Evolutionary conservation across 2,113 vertebrate species (phyloP), one percentile per base, ranked within the genome.

Genomic region (Microtus ochrogaster): DNA sequence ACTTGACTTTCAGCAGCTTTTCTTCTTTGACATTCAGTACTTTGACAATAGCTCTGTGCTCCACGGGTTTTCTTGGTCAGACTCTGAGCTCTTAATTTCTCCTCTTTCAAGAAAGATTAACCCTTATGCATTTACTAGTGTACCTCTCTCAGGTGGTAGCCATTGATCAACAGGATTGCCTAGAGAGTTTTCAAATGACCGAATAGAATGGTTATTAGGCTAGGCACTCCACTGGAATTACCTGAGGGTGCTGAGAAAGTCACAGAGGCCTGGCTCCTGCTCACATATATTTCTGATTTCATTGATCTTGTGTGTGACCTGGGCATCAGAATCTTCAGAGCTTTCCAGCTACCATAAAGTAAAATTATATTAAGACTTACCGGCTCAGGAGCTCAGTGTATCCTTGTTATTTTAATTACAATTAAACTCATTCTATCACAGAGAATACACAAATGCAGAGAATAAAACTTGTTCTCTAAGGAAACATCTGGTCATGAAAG

Each of bases 51-150:
- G 70, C 26, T 93, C 49, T 93, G 44, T 63, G 81, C 76, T 79
- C 90, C 73, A 76, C 52, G 78, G 84, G 70, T 36, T 93, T 93
- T 74, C 82, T 85, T 92, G 72, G 58, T 89, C 33, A 81, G 79
- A 92, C 36, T 39, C 65, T 93, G 65, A 95, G 70, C 65, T 90
- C 91, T 94, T 94, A 90, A 94, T 94, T 94, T 95, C 88, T 41
- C 72, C 39, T 93, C 19, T 84, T 90, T 96, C 81, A 78, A 65
- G 96, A 65, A 90, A 87, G 81, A 97, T 94, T 93, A 95, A 96
- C 81, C 84, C 22, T 74, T 81, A 65, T 73, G 81, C 70, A 90
- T 89, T 94, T 63, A 68, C 55, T 55, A 77, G 28, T 24, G 44
- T 70, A 88, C 2, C 74, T 89, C 63, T 93, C 58, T 90, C 77